phyloP scores from a whole-genome alignment of 2,113 vertebrate species.

The Apodemus speciosus region DNA sequence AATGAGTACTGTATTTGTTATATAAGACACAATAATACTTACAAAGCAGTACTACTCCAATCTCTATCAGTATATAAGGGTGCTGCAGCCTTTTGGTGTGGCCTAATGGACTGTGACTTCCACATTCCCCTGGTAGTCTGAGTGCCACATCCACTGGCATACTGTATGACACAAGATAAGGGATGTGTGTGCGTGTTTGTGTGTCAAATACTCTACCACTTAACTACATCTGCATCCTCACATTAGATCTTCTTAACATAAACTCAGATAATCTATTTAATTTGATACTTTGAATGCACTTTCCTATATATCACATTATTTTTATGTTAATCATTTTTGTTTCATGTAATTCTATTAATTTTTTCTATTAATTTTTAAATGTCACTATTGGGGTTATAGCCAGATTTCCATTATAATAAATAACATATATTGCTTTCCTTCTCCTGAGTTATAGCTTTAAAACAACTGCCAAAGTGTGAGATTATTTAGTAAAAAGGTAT shows the following conservation, averaged over 20 bases:
- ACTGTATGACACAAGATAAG: too few relatives aligned
- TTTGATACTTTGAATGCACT: slow-evolving; percentile 3
- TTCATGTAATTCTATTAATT: slow-evolving; percentile 46
- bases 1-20: too few relatives aligned
- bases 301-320: not conserved
- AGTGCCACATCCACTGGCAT: too few relatives aligned
- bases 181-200: not conserved
- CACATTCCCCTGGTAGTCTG: too few relatives aligned
- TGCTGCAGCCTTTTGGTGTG: too few relatives aligned
- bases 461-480: slow-evolving; percentile 34
- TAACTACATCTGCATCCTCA: not conserved
- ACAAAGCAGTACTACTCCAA: not conserved
- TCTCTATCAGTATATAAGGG: not conserved
- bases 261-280: not conserved
- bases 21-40: not conserved
- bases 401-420: slow-evolving; percentile 63
- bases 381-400: slow-evolving; percentile 11
- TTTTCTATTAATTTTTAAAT: slow-evolving; percentile 58
- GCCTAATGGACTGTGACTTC: too few relatives aligned
- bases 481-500: slow-evolving; percentile 61
- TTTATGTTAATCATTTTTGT: slow-evolving; percentile 38
- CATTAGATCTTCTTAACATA: not conserved
- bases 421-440: slow-evolving; percentile 45
- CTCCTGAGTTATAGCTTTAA: slow-evolving; percentile 60
- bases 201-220: not conserved